Evolutionary conservation across 2,888 invertebrate genomes (phyloP).

Genomic region (Tachina grossa): DNA sequence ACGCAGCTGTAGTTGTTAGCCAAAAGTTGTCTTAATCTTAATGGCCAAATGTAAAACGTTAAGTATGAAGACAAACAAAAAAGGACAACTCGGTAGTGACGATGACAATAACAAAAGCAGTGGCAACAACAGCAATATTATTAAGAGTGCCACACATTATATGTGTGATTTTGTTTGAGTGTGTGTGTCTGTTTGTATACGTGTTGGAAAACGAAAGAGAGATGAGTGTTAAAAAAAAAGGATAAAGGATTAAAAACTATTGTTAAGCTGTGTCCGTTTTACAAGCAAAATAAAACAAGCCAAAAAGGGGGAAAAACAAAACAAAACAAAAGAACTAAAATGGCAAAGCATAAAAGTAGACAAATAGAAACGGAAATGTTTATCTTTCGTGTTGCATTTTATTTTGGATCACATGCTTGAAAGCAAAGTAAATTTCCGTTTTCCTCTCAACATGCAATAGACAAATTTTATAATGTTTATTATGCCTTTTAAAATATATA

Average conservation of each 20-base stretch:
- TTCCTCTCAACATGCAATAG: conserved; percentile 64
- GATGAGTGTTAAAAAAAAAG: conserved; percentile 23
- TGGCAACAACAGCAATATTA: conserved; percentile 44
- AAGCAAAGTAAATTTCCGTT: conserved; percentile 72
- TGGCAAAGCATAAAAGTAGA: conserved; percentile 38
- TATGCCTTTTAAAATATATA: not conserved
- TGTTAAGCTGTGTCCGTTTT: conserved; percentile 57
- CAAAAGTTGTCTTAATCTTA: conserved; percentile 62
- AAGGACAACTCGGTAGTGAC: conserved; percentile 35
- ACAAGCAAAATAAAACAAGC: conserved; percentile 26
- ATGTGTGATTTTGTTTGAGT: not conserved
- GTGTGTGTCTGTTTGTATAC: not conserved
- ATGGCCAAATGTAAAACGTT: conserved; percentile 56
- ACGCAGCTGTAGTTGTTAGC: conserved; percentile 29
- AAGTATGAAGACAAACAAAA: conserved; percentile 39
- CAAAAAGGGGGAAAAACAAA: not conserved
- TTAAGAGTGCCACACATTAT: not conserved
- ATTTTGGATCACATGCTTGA: conserved; percentile 72
- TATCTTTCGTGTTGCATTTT: conserved; percentile 74
- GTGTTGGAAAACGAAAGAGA: conserved; percentile 1
- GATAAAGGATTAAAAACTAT: conserved; percentile 60
- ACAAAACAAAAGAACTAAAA: conserved; percentile 38
- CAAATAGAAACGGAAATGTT: conserved; percentile 72
- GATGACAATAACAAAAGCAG: conserved; percentile 48
- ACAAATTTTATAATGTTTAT: conserved; percentile 52